A percentile compares a stretch with the other conserved stretches of the same genome.
Evolutionary conservation across 1,140 invertebrate species (phyloP).

Genomic region (Ephestia elutella): DNA sequence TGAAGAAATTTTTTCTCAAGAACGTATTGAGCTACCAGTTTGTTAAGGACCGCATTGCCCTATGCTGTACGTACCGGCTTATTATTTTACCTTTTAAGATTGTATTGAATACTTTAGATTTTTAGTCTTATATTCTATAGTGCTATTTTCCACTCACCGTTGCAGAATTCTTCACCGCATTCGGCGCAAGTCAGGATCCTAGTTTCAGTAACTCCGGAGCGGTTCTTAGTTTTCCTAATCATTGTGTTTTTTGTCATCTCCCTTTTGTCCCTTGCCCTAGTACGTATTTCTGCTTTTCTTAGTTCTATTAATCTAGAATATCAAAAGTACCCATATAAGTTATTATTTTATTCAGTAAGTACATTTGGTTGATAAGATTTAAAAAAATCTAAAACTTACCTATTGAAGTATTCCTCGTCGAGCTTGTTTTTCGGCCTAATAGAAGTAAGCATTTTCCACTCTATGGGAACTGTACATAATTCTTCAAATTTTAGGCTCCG

Average conservation of each 20-base stretch:
- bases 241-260: constrained; percentile 77
- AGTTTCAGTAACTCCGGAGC: constrained; percentile 85
- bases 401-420: constrained; percentile 92
- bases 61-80: too few relatives aligned
- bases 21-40: too few relatives aligned
- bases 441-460: constrained; percentile 94
- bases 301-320: constrained; percentile 82
- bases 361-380: background rate
- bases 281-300: constrained; percentile 84
- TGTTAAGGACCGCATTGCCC: too few relatives aligned
- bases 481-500: constrained; percentile 83
- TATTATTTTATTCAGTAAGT: background rate
- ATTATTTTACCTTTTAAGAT: too few relatives aligned
- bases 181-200: constrained; percentile 83
- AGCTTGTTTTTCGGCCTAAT: constrained; percentile 85
- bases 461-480: constrained; percentile 88
- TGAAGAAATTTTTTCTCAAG: too few relatives aligned
- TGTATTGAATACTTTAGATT: too few relatives aligned
- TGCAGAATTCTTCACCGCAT: constrained; percentile 90
- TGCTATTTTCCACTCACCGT: constrained; percentile 61
- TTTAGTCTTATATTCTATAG: background rate
- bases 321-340: background rate
- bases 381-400: constrained; percentile 62
- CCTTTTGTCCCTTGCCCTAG: constrained; percentile 78
- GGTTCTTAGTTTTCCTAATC: constrained; percentile 84